Base-by-base conservation (phyloP, 1,140 invertebrate species). In the Nephila pilipes region DNA sequence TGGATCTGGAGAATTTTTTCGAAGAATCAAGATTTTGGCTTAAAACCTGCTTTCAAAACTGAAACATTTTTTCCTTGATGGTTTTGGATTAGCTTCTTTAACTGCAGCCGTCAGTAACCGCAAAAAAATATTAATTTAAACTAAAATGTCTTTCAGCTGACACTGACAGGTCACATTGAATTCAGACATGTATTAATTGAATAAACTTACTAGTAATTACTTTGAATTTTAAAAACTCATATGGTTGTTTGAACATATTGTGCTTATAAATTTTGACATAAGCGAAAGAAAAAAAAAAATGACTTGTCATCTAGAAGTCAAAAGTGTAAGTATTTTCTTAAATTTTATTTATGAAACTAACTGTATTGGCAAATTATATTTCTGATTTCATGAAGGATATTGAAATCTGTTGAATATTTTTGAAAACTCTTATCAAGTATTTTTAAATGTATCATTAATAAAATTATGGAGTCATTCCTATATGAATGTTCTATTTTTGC, bases 81-180 rank as follows among this genome's bases (percentile, higher is more conserved):
- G 22, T 65, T 65, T 65, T 14, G 22, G 25, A 65, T 10, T 25
- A 14, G 18, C 6, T 75, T 32, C 36, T 29, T 32, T 75, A 75
- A 75, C 69, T 75, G 69, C 29, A 75, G 69, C 69, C 69, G 69
- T 29, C 18, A 75, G 14, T 75, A 32, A 29, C 69, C 29, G 69
- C 69, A 75, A 32, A 32, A 75, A 75, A 75, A 75, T 75, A 36
- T 32, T 22, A 36, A 63, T 87, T 60, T 60, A 87, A 81, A 81
- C 46, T 54, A 12, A 87, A 36, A 88, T 88, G 87, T 75, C 75
- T 89, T 90, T 90, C 69, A 80, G 36, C 69, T 90, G 88, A 90
- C 88, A 79, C 88, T 90, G 88, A 88, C 75, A 90, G 88, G 88
- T 90, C 65, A 90, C 88, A 79, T 90, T 90, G 88, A 75, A 75